Evolutionary conservation across 2,888 invertebrate species (phyloP), one percentile per base, ranked within the genome.

Genomic region (Tigriopus californicus): DNA sequence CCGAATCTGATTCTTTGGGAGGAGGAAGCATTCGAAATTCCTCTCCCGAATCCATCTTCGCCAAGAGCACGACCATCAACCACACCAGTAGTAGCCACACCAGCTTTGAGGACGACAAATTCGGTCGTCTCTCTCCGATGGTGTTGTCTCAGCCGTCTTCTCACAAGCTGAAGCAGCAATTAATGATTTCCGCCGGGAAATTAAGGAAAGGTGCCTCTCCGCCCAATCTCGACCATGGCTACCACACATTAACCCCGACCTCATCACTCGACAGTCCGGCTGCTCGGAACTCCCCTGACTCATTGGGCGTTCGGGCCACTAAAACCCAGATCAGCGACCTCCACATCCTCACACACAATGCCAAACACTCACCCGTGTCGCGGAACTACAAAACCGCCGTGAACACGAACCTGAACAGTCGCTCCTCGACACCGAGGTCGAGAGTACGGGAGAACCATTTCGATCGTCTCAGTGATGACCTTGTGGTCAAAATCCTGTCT

Each of bases 401-500:
- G 33, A 33, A 33, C 33, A 33, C 33, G 4, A 33, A 33, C 33
- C 33, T 33, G 33, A 33, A 33, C 8, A 20, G 20, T 5, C 49
- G 49, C 4, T 13, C 20, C 12, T 15, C 49, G 20, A 49, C 49
- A 4, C 54, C 54, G 18, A 13, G 41, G 20, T n/a, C 15, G 13
- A 13, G 6, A 25, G 25, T 20, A 8, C 25, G 18, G n/a, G 20
- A 13, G 15, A 42, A 22, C 42, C 18, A n/a, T 15, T 80, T 81
- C 65, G 80, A 80, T 68, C 73, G 74, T 24, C 70, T 84, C 49
- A 74, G 79, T 0, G 85, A 86, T 68, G 80, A 81, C 53, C 70
- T 81, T 10, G 73, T 85, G 11, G 69, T 83, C 40, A 78, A 77
- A 66, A 79, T 87, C 61, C 81, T 86, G 66, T 76, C 79, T 60